Base-by-base conservation (phyloP, 2,797 vertebrate genomes). In the Enteromius paludinosus region DNA sequence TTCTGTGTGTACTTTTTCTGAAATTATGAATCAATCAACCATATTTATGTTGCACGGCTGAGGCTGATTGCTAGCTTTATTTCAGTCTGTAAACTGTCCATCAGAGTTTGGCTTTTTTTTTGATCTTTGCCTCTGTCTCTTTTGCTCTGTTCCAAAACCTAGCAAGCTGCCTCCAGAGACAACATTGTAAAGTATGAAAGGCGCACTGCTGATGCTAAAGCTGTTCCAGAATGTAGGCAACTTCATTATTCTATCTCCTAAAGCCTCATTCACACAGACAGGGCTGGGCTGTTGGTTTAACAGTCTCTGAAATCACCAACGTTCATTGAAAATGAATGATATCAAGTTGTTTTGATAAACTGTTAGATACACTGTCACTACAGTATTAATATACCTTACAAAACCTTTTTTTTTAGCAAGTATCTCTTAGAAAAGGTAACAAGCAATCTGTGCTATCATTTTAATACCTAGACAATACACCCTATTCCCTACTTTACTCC, bases 41-140 rank as follows among this genome's bases (percentile, higher is more conserved):
- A 23, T 33, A 7, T 20, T 38, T 35, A 15, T 54, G 71, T 49
- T 66, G 41, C 68, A 69, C 81, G 66, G 52, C 54, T 47, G 28
- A 28, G n/a, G 43, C 52, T 70, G 17, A n/a, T 45, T 30, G 17
- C 23, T 41, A 20, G 62, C 9, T 83, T 52, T 41, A 69, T 76
- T 28, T 76, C 30, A 35, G 30, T 84, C 54, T 35, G 20, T 52
- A 64, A 49, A 66, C 43, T 71, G 66, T 78, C 66, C 59, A 38
- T 72, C 68, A 64, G 56, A 64, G n/a, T 64, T 83, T 64, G 33
- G 8, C 23, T n/a, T 35, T 52, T 43, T 30, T 25, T 2, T 59
- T 72, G 52, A 45, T 85, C 62, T 85, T 43, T 59, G 30, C 59
- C 77, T 66, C 25, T 18, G 18, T 33, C 65, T 66, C 35, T 41